Evolutionary conservation across 2,888 invertebrate species (phyloP).

Genomic region (Tribolium freemani): DNA sequence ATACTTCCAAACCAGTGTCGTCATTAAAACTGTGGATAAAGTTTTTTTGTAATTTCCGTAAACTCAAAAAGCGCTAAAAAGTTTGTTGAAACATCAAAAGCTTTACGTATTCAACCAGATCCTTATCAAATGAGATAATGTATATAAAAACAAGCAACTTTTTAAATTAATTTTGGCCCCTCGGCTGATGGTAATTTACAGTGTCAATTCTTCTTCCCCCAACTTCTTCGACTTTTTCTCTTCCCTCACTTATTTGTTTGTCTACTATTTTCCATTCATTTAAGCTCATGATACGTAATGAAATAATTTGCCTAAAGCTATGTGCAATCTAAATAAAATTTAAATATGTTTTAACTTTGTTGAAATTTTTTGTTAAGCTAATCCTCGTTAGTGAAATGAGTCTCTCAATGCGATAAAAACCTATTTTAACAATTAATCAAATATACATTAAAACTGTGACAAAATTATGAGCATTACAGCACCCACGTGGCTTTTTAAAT

Average conservation of each 20-base stretch:
- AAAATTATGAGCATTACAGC: neutral
- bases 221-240: neutral
- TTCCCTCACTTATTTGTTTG: neutral
- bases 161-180: slow-evolving; percentile 17
- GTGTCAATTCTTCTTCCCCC: slow-evolving; percentile 1
- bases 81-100: slow-evolving; percentile 1
- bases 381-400: neutral
- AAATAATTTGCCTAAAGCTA: slow-evolving; percentile 1
- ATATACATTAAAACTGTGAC: too few relatives aligned
- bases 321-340: neutral
- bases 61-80: neutral
- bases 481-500: neutral
- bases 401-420: too few relatives aligned
- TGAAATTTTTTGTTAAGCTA: neutral
- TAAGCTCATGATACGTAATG: slow-evolving; percentile 9
- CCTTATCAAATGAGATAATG: slow-evolving; percentile 17
- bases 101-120: slow-evolving; percentile 1
- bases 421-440: too few relatives aligned
- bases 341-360: neutral
- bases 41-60: neutral
- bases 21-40: neutral
- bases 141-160: slow-evolving; percentile 13
- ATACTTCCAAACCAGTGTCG: neutral
- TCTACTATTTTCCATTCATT: slow-evolving; percentile 5
- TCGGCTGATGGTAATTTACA: slow-evolving; percentile 10